These are phyloP conservation scores for Tetragnatha versicolor DNA, from an alignment of 1,140 invertebrate species.

Conservation along the genomic window DNA sequence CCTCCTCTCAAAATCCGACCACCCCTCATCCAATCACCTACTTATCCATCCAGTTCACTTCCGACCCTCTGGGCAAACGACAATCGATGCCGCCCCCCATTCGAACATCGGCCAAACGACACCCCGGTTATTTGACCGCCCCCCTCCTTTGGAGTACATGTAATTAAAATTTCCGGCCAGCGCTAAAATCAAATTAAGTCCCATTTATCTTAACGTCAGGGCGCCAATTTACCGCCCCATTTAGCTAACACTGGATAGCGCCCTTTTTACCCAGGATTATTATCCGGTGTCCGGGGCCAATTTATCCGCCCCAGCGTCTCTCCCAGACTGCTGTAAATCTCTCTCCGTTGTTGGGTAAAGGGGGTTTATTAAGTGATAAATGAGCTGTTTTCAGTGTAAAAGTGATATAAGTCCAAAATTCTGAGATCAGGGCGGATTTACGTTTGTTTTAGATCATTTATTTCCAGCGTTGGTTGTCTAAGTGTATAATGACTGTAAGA, in stretches of 20 bases:
- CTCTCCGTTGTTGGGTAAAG: neutral
- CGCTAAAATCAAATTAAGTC: slow-evolving; percentile 46
- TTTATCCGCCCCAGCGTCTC: slow-evolving; percentile 24
- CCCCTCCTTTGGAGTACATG: slow-evolving; percentile 36
- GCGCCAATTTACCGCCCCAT: slow-evolving; percentile 38
- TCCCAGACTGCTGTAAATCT: neutral
- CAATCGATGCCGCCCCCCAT: neutral
- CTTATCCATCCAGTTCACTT: neutral
- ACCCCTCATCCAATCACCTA: no score
- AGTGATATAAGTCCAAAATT: no score
- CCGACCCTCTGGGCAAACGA: neutral
- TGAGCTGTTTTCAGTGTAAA: no score
- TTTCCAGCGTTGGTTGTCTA: no score
- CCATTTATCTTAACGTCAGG: slow-evolving; percentile 43
- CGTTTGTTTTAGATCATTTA: no score
- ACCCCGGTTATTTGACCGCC: slow-evolving; percentile 33
- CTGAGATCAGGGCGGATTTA: no score
- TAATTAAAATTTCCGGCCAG: slow-evolving; percentile 46
- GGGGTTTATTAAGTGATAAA: no score
- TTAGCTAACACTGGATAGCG: slow-evolving; percentile 1
- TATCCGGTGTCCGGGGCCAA: slow-evolving; percentile 20
- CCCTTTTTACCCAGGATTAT: slow-evolving; percentile 27
- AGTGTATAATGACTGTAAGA: no score
- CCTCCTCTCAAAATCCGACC: no score
- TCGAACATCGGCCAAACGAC: slow-evolving; percentile 16